Evolutionary conservation across 2,888 invertebrate species (phyloP), one percentile per base, ranked within the genome.

Genomic region (Carpatolechia fugitivella): DNA sequence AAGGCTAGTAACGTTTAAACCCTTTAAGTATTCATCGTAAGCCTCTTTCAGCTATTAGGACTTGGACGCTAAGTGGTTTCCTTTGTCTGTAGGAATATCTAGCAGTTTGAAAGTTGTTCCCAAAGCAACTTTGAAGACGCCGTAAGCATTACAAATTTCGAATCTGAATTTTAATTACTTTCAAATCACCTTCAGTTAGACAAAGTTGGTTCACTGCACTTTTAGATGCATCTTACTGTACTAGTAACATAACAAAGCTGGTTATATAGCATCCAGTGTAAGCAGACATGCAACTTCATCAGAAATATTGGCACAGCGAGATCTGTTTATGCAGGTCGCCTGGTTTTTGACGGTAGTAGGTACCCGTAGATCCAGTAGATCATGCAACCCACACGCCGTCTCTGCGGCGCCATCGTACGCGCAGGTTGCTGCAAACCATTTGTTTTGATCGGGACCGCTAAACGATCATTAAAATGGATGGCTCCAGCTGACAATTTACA

Each of bases 361-460:
- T 14, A 38, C 14, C 16, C 14, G 40, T 41, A 46, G 24, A n/a
- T n/a, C n/a, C 11, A 33, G 16, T 48, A 10, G 47, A 41, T 29
- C 47, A 50, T 50, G 13, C 50, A 29, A 13, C 52, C 52, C 52
- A 52, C 52, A 33, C 52, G 44, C 31, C 52, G 52, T 41, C 52
- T n/a, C 6, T 4, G 13, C 56, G 56, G 53, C 36, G 56, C 56
- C 60, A 58, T 62, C 72, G 68, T 70, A 62, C 59, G 56, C 59
- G 60, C 65, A 58, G 50, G 38, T 56, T 30, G 48, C 56, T 56
- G 47, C 55, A 59, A 60, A 58, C 57, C 56, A 59, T 63, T 60
- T 59, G 66, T 59, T 66, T 64, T 47, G 60, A 65, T 68, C 64
- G 58, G 55, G 59, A 60, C 60, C 65, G 68, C 62, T 56, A 59